Base-by-base conservation (phyloP, 2,797 vertebrate genomes). In the Pseudotriccus pelzelni region DNA sequence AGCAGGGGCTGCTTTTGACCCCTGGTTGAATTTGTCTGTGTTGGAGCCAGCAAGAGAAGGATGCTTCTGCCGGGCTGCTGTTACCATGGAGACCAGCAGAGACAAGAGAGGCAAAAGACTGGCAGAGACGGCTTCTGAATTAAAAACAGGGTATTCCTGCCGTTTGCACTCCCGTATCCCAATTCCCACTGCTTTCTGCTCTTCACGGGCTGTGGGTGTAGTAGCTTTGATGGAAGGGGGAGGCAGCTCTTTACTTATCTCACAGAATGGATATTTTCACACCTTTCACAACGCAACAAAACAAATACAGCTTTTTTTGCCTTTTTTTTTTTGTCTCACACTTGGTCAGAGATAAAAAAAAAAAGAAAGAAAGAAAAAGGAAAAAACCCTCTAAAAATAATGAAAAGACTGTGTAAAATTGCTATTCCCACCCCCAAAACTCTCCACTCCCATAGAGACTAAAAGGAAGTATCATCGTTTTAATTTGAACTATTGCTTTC, bases 51-150 rank as follows among this genome's bases (percentile, higher is more conserved):
- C 22, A 59, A 93, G 81, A 76, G 70, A 73, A 84, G 24, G 85
- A 96, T 89, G 90, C 90, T 67, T 92, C 97, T 96, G 94, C 87
- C 15, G 46, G 84, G 94, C 89, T 86, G 92, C 85, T 84, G 98
- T 98, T 98, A 95, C 97, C 95, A 97, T 98, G 97, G 97, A 96
- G 97, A 98, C 97, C 69, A 94, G 95, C 94, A 96, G 96, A 97
- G 97, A 97, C 94, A 93, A 96, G 97, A 95, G 97, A 97, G 96
- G 96, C 93, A 96, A 96, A 97, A 96, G 93, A 95, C 93, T 96
- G 91, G 94, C 37, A 9, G 88, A 84, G 96, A 97, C 15, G 79
- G 97, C 88, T 93, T 82, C 94, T 92, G 95, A 97, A 97, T 97
- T 96, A 94, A 94, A 97, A 97, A n/a, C 79, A 94, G 50, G 41